Evolutionary conservation across 2,888 invertebrate genomes (phyloP).

Genomic region (Zaprionus lineosus): DNA sequence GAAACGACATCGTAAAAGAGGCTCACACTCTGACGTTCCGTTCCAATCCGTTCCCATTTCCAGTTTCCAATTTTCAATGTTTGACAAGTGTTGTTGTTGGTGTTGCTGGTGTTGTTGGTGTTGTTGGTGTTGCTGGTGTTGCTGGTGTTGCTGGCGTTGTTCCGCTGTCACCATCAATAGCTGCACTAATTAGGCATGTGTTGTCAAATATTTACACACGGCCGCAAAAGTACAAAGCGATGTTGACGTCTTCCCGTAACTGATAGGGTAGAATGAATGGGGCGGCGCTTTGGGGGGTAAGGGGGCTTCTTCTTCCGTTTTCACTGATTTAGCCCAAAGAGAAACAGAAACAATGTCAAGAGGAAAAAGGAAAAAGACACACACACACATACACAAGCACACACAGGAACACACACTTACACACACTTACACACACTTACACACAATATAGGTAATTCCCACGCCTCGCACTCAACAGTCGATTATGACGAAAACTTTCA

Average conservation of each 20-base stretch:
- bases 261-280: conserved; percentile 35
- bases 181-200: conserved; percentile 82
- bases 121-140: conserved; percentile 43
- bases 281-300: neutral
- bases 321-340: conserved; percentile 70
- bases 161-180: conserved; percentile 74
- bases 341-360: too few species aligned
- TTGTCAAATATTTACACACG: conserved; percentile 80
- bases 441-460: conserved; percentile 57
- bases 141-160: conserved; percentile 31
- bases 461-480: conserved; percentile 50
- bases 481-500: conserved; percentile 73
- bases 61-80: conserved; percentile 8
- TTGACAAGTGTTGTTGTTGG: conserved; percentile 47
- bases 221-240: conserved; percentile 78
- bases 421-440: too few species aligned
- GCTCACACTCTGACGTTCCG: conserved; percentile 31
- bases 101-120: conserved; percentile 16
- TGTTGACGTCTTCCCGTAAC: conserved; percentile 38
- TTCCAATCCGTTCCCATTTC: conserved; percentile 38
- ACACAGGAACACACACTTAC: too few species aligned
- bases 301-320: conserved; percentile 63
- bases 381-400: too few species aligned
- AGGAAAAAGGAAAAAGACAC: too few species aligned
- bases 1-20: conserved; percentile 70